Conservation (phyloP, 2,113 vertebrate species). For the Cavia porcellus region DNA sequence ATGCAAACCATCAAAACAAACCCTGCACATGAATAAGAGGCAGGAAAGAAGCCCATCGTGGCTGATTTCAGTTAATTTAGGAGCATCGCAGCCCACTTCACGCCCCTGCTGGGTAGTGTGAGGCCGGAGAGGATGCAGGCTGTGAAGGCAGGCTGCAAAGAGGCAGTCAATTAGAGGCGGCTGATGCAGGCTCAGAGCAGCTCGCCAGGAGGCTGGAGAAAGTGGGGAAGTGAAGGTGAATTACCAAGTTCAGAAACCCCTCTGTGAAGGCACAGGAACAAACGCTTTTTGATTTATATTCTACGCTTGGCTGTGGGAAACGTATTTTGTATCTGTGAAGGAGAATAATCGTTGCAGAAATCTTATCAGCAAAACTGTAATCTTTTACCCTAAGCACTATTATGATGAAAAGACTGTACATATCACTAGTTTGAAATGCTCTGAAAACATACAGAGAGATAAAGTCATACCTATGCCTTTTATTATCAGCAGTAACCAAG, state of each 20-base stretch:
- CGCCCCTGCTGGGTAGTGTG: not conserved
- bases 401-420: not conserved
- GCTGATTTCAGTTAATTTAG: conserved; percentile 42
- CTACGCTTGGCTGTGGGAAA: conserved; percentile 5
- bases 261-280: not conserved
- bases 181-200: not conserved
- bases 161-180: conserved; percentile 52
- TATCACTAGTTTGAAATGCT: conserved; percentile 29
- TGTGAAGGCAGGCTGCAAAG: conserved; percentile 63
- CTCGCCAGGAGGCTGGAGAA: not conserved
- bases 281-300: conserved; percentile 58
- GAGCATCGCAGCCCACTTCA: conserved; percentile 67
- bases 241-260: conserved; percentile 65
- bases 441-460: conserved; percentile 30
- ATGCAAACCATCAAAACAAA: conserved; percentile 35
- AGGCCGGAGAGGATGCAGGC: conserved; percentile 57
- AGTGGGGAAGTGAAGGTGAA: conserved; percentile 37
- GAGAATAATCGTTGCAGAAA: not conserved
- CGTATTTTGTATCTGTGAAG: not conserved
- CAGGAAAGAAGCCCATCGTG: conserved; percentile 47
- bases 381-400: not conserved
- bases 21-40: conserved; percentile 57
- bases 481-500: conserved; percentile 27
- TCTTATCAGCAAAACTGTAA: not conserved
- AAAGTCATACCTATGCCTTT: not conserved